A percentile compares a stretch with the other conserved stretches of the same genome.
These are phyloP conservation scores for Anniella stebbinsi DNA, from an alignment of 2,797 vertebrate species.

Conservation along the genomic window DNA sequence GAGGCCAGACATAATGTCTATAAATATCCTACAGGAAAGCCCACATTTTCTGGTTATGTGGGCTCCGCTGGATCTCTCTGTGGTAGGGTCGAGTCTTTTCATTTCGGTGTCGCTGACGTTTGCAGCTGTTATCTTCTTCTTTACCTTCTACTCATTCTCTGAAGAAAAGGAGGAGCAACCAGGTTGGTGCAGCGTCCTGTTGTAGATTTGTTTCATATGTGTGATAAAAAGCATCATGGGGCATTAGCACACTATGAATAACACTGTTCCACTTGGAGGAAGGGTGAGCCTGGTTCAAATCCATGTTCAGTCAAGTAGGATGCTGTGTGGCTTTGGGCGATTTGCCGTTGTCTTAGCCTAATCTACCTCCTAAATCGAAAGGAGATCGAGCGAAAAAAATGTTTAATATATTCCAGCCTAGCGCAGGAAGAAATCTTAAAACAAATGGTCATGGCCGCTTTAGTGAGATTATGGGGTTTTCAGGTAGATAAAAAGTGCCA, in stretches of 20 bases:
- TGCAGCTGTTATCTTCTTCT: conserved; percentile 59
- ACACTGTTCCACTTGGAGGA: not conserved
- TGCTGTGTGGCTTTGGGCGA: not conserved
- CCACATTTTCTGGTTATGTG: conserved; percentile 53
- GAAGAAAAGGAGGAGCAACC: conserved; percentile 39
- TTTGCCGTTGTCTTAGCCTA: not conserved
- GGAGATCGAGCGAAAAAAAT: not conserved
- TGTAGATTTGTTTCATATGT: not conserved
- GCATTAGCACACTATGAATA: not conserved
- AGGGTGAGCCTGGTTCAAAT: not conserved
- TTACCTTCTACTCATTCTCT: conserved; percentile 47
- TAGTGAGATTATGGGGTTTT: not conserved
- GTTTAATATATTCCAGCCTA: not conserved
- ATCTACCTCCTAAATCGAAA: not conserved
- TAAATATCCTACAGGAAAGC: conserved; percentile 58
- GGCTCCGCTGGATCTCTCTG: conserved; percentile 49
- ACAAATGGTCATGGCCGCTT: not conserved
- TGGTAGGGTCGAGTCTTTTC: conserved; percentile 56
- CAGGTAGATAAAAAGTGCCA: not conserved
- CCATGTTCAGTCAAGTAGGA: not conserved
- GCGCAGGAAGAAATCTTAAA: not conserved
- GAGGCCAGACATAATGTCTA: conserved; percentile 34
- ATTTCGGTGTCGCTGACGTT: conserved; percentile 58
- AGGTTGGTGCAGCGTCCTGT: conserved; percentile 59
- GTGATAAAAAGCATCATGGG: not conserved